Evolutionary conservation across 1,140 invertebrate genomes (phyloP).

Genomic region (Trachymyrmex septentrionalis): DNA sequence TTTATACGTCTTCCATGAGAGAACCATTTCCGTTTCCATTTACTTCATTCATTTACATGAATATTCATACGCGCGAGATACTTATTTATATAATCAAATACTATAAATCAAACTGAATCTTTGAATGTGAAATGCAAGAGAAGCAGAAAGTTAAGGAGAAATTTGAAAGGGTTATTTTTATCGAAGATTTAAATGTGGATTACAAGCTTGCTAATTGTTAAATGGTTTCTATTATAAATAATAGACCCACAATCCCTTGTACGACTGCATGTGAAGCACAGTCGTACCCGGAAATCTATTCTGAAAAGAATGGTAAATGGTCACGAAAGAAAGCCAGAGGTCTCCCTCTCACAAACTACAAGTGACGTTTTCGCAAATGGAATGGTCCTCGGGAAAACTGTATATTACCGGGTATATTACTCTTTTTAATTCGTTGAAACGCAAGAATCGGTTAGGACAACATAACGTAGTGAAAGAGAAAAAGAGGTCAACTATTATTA

Average conservation of each 20-base stretch:
- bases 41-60: not conserved
- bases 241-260: not conserved
- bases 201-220: not conserved
- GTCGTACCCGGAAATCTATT: not conserved
- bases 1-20: constrained; percentile 10
- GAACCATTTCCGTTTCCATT: not conserved
- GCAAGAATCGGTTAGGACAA: constrained; percentile 13
- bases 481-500: constrained; percentile 20
- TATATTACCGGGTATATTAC: constrained; percentile 12
- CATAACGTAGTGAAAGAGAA: not conserved
- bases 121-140: not conserved
- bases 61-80: not conserved
- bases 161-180: not conserved
- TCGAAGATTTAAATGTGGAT: not conserved
- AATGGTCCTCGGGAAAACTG: not conserved
- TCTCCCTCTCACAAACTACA: not conserved
- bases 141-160: not conserved
- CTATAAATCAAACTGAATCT: not conserved
- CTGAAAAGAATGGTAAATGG: constrained; percentile 5
- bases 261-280: not conserved
- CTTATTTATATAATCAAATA: not conserved
- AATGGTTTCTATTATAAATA: constrained; percentile 6
- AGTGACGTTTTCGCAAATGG: constrained; percentile 14
- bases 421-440: not conserved
- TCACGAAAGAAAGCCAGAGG: constrained; percentile 16